A percentile compares a stretch with the other conserved stretches of the same genome.
phyloP scores from a whole-genome alignment of 1,140 invertebrate species.

The Aphelenchoides besseyi region DNA sequence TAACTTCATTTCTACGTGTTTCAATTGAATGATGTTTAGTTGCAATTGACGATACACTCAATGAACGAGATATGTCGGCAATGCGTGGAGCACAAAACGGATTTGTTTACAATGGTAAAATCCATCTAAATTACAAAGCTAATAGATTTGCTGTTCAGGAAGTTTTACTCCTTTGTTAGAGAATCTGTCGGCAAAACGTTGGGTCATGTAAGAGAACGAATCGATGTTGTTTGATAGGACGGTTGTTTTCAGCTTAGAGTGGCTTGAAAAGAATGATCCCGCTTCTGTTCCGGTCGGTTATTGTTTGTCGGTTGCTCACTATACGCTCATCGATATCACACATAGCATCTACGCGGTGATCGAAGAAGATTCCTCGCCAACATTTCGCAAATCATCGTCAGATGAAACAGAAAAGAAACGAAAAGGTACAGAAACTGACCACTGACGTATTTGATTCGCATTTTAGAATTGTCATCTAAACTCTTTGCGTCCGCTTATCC shows the following conservation, averaged over 20 bases:
- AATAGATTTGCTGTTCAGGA: conserved; percentile 17
- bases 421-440: conserved; percentile 25
- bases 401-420: conserved; percentile 62
- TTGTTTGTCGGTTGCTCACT: conserved; percentile 87
- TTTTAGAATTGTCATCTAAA: conserved; percentile 70
- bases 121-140: too few species aligned
- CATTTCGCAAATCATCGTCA: not conserved
- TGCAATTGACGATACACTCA: conserved; percentile 20
- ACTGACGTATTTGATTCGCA: not conserved
- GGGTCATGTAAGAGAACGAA: conserved; percentile 36
- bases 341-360: conserved; percentile 59
- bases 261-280: conserved; percentile 89
- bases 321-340: conserved; percentile 79
- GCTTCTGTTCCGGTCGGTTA: conserved; percentile 87
- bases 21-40: conserved; percentile 7
- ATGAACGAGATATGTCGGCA: conserved; percentile 20
- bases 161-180: conserved; percentile 47
- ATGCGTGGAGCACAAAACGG: not conserved
- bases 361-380: conserved; percentile 32
- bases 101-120: conserved; percentile 29
- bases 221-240: not conserved
- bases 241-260: conserved; percentile 75
- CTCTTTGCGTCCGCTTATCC: conserved; percentile 92
- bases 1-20: conserved; percentile 30
- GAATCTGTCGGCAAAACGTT: conserved; percentile 45